Evolutionary conservation across 35 echinoderm and acorn worm genomes (phyloP).

Genomic region (Diadema setosum): DNA sequence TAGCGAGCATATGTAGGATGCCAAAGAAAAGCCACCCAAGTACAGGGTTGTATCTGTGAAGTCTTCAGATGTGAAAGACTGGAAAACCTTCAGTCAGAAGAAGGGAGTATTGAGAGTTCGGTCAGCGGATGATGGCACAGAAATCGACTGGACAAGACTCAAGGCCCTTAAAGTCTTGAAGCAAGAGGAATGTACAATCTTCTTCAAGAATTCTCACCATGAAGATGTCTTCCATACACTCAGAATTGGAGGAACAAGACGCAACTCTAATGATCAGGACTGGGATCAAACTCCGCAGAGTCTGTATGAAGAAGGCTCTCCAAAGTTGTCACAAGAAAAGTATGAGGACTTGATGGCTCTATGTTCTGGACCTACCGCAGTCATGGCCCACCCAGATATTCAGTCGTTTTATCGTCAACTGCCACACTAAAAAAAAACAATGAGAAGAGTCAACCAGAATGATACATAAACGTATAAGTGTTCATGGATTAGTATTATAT

Average conservation of each 20-base stretch:
- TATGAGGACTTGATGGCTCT: background rate
- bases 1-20: background rate
- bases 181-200: background rate
- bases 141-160: slow-evolving; percentile 9
- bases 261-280: background rate
- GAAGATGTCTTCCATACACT: background rate
- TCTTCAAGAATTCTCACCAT: background rate
- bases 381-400: slow-evolving; percentile 53
- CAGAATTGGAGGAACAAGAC: background rate
- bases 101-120: background rate
- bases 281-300: background rate
- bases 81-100: background rate
- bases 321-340: background rate
- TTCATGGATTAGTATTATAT: too few species aligned
- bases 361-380: background rate
- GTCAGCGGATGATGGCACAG: background rate
- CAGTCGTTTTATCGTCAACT: slow-evolving; percentile 16
- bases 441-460: too few species aligned
- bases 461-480: too few species aligned
- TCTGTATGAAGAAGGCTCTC: background rate
- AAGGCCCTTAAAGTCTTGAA: background rate
- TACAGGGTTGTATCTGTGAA: background rate
- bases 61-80: slow-evolving; percentile 5
- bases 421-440: slow-evolving; percentile 11
- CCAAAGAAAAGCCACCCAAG: background rate